A percentile compares a stretch with the other conserved stretches of the same genome.
Conservation (phyloP, 2,797 vertebrate species). For the Hoplostethus mediterraneus region DNA sequence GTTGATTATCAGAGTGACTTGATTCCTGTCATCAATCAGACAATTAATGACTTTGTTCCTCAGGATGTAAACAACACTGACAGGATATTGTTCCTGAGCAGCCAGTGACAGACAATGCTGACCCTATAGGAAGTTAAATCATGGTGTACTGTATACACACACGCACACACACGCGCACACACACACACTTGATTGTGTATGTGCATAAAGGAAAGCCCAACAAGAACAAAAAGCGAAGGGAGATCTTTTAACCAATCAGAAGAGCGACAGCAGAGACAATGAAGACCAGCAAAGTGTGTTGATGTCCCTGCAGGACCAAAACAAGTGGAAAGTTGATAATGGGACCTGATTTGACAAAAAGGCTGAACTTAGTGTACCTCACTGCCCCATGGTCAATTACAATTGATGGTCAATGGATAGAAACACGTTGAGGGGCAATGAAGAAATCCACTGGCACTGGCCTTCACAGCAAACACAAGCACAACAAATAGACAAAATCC, state of each 20-base stretch:
- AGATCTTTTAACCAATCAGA: slow-evolving; percentile 54
- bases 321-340: slow-evolving; percentile 67
- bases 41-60: slow-evolving; percentile 48
- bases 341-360: slow-evolving; percentile 48
- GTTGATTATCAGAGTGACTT: slow-evolving; percentile 43
- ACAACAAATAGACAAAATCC: slow-evolving; percentile 8
- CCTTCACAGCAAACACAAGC: slow-evolving; percentile 22
- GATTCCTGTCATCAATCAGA: slow-evolving; percentile 33
- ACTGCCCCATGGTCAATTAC: slow-evolving; percentile 21
- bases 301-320: slow-evolving; percentile 63
- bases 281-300: slow-evolving; percentile 64
- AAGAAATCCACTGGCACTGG: slow-evolving; percentile 3
- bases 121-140: slow-evolving; percentile 20
- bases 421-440: slow-evolving; percentile 8
- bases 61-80: slow-evolving; percentile 73
- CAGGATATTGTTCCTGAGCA: slow-evolving; percentile 63
- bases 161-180: slow-evolving; percentile 11
- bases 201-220: slow-evolving; percentile 24
- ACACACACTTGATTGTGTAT: slow-evolving; percentile 9
- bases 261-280: slow-evolving; percentile 55
- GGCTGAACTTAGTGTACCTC: slow-evolving; percentile 26
- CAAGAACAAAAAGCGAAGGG: slow-evolving; percentile 45
- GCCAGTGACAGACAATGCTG: slow-evolving; percentile 22
- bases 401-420: slow-evolving; percentile 3
- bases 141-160: slow-evolving; percentile 12